Evolutionary conservation across 1,140 invertebrate species (phyloP).

Genomic region (Cepaea nemoralis): DNA sequence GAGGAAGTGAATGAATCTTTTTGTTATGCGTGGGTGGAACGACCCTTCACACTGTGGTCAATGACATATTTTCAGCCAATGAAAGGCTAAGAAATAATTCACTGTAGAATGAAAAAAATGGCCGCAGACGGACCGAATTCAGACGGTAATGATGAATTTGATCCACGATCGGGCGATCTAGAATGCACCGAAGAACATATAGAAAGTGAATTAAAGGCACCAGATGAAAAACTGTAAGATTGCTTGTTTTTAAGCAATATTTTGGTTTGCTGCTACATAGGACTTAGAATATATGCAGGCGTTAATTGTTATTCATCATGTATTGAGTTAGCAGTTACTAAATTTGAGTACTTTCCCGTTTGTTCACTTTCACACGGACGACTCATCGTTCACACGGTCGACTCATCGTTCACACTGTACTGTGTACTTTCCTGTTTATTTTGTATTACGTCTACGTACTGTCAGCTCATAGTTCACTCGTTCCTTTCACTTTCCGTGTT

Average conservation of each 20-base stretch:
- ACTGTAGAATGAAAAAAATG: slow-evolving; percentile 45
- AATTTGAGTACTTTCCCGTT: no score
- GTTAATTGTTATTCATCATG: no score
- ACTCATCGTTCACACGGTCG: no score
- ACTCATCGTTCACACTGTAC: no score
- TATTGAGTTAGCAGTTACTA: no score
- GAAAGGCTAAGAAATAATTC: slow-evolving; percentile 34
- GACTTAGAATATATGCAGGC: not conserved
- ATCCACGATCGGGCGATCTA: slow-evolving; percentile 46
- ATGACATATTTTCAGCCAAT: slow-evolving; percentile 47
- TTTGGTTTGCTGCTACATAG: not conserved
- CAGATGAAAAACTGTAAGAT: slow-evolving; percentile 49
- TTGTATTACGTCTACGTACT: no score
- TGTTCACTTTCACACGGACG: no score
- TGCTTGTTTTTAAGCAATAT: not conserved
- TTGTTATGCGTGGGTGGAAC: slow-evolving; percentile 33
- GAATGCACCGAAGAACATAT: slow-evolving; percentile 48
- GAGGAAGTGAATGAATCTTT: slow-evolving; percentile 35
- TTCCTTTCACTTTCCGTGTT: no score
- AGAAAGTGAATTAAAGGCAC: slow-evolving; percentile 47
- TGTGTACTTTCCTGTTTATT: no score
- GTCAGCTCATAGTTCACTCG: no score
- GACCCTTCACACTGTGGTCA: slow-evolving; percentile 28
- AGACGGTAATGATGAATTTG: slow-evolving; percentile 50
- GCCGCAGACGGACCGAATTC: slow-evolving; percentile 44